Base-by-base conservation (phyloP, 2,797 vertebrate genomes). In the Pelodytes ibericus region DNA sequence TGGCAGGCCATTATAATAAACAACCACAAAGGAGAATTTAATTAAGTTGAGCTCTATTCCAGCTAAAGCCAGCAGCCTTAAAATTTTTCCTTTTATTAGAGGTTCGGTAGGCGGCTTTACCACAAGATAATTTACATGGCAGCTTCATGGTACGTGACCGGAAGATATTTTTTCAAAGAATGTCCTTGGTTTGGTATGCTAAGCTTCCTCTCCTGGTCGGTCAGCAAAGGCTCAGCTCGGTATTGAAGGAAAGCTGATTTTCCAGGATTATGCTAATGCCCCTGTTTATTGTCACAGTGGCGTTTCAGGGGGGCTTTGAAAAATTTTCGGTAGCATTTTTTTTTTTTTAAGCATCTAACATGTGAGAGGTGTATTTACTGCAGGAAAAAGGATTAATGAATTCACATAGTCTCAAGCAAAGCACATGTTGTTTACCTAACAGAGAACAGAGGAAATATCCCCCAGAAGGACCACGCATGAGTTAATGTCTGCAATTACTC, bases 161-260 rank as follows among this genome's bases (percentile, higher is more conserved):
- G 73, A 47, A 30, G 2, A 16, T 20, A 36, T 22, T 22, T 68
- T 39, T n/a, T 29, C 27, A 53, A 65, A 33, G 58, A 24, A 25
- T 49, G 69, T 20, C 33, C 39, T 49, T 18, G 9, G 15, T 57
- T 27, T 15, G 75, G 69, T 60, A 72, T 78, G 75, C 44, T 78
- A 78, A 78, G 53, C 75, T 59, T 57, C 20, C 56, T 33, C 36
- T 56, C 51, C 62, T 41, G 47, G 56, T 18, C 24, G 56, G 60
- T 47, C 49, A 36, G 36, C 18, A 30, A 60, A 31, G 31, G 61
- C 60, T 41, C 47, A n/a, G 51, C 22, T 70, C n/a, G 20, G 24
- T 61, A 30, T 67, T 24, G 8, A 47, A 65, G 53, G 24, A 61
- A 78, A 78, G 66, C 75, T 72, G 62, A 68, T 78, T 56, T 67